A percentile compares a stretch with the other conserved stretches of the same genome.
phyloP scores from a whole-genome alignment of 2,797 vertebrate species.

The Syncerus caffer region DNA sequence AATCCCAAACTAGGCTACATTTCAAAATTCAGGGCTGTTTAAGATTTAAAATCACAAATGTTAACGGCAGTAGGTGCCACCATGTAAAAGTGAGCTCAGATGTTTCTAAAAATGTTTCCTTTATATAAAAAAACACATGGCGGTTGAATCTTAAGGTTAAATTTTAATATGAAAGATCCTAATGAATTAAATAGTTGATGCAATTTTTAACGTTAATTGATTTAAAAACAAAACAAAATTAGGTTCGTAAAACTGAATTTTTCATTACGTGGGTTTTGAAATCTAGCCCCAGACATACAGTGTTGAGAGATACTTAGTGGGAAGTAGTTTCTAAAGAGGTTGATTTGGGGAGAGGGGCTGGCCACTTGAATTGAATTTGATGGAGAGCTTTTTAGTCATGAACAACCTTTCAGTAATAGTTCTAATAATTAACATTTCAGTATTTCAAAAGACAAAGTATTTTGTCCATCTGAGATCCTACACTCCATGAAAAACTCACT shows the following conservation, averaged over 20 bases:
- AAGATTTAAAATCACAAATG: conserved; percentile 82
- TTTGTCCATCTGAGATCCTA: conserved; percentile 73
- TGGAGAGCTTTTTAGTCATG: conserved; percentile 70
- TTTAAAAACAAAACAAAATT: conserved; percentile 82
- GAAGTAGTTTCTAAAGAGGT: conserved; percentile 60
- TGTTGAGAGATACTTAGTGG: conserved; percentile 91
- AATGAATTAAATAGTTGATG: conserved; percentile 91
- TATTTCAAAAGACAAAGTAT: conserved; percentile 72
- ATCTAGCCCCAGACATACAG: conserved; percentile 97
- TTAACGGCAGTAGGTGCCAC: conserved; percentile 84
- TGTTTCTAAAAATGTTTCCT: conserved; percentile 81
- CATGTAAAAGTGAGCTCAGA: conserved; percentile 83
- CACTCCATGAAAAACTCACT: conserved; percentile 66
- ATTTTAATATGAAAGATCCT: conserved; percentile 84
- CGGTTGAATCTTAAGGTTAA: conserved; percentile 84
- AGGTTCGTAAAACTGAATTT: conserved; percentile 85
- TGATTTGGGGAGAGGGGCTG: conserved; percentile 31
- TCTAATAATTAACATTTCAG: conserved; percentile 65
- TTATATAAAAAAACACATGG: conserved; percentile 80
- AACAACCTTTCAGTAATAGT: conserved; percentile 64
- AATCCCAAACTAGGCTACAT: conserved; percentile 99
- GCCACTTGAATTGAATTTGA: conserved; percentile 55
- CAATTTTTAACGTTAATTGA: conserved; percentile 88
- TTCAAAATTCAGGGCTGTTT: conserved; percentile 96
- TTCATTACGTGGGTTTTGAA: conserved; percentile 94